Base-by-base conservation (phyloP, 1,140 invertebrate genomes). In the Orchestia grillus region DNA sequence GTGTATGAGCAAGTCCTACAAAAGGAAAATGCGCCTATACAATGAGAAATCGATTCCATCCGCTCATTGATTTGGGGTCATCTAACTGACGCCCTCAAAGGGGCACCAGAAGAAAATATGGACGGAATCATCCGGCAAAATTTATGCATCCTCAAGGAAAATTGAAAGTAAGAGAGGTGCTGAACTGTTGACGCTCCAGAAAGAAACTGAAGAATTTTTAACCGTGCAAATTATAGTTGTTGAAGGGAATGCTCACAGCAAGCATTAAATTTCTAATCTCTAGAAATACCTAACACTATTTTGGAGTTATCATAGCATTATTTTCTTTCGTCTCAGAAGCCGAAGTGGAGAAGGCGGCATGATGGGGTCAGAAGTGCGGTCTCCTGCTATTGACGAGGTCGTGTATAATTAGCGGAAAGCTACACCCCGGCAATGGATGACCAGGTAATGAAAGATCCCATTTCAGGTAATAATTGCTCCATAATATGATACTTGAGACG, bases 401-500 rank as follows among this genome's bases (percentile, higher is more conserved):
- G 92, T 94, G 40, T 94, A 94, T 94, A 94, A 94, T 94, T 94
- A 94, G 40, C 92, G 92, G 92, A 94, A 94, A 94, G 43, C 44
- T 94, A 94, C 92, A 94, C 92, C 92, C 44, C 0, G 36, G 43
- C 92, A 45, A 11, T 94, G 92, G 92, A n/a, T 94, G 92, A 94
- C 92, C 92, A 94, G 92, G 92, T 94, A 94, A 44, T 94, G 92
- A 94, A 94, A 94, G 92, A 94, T 94, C 92, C 92, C 36, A 94
- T 94, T 94, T 47, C 92, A 94, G 92, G 92, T 94, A 94, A 94
- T 94, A 94, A 94, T 94, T 94, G 92, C 92, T 94, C 92, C 43
- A 94, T 94, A 94, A 94, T 94, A 94, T 94, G 92, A 94, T 94
- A 94, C 92, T 94, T 94, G 92, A 94, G 41, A 94, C 43, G 92